A percentile compares a stretch with the other conserved stretches of the same genome.
These are phyloP conservation scores for Pipistrellus nathusii DNA, from an alignment of 2,797 vertebrate genomes.

Conservation along the genomic window DNA sequence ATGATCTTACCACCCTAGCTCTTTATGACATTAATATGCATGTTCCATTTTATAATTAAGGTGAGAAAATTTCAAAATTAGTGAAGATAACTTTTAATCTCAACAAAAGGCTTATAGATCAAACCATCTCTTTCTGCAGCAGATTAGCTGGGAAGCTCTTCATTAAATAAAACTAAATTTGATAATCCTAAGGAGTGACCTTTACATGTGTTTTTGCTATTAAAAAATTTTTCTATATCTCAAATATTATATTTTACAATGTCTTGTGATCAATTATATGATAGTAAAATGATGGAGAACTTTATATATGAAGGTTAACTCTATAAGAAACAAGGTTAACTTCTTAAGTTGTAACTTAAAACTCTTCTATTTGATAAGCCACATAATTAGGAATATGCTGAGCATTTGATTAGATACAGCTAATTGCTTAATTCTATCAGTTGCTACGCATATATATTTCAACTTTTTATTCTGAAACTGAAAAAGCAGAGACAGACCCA, in stretches of 20 bases:
- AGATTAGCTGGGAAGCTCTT: background rate
- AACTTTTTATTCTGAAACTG: background rate
- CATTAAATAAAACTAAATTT: background rate
- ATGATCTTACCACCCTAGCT: no score
- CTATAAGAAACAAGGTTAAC: background rate
- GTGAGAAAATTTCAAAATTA: background rate
- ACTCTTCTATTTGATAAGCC: background rate
- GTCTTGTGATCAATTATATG: background rate
- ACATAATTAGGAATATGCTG: background rate
- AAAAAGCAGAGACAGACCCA: background rate
- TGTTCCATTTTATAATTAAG: background rate
- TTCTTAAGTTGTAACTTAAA: constrained; percentile 15
- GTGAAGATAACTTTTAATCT: background rate
- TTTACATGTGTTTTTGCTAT: background rate
- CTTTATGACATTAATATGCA: background rate
- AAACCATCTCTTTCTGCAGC: background rate
- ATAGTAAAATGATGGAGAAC: constrained; percentile 3
- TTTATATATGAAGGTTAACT: background rate
- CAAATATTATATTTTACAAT: background rate
- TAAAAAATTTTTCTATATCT: background rate
- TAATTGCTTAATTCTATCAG: background rate
- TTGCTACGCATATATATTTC: background rate
- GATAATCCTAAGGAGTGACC: background rate
- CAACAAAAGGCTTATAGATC: background rate
- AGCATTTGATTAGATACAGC: background rate